Base-by-base conservation (phyloP, 2,797 vertebrate species). In the Poeciliopsis infans region DNA sequence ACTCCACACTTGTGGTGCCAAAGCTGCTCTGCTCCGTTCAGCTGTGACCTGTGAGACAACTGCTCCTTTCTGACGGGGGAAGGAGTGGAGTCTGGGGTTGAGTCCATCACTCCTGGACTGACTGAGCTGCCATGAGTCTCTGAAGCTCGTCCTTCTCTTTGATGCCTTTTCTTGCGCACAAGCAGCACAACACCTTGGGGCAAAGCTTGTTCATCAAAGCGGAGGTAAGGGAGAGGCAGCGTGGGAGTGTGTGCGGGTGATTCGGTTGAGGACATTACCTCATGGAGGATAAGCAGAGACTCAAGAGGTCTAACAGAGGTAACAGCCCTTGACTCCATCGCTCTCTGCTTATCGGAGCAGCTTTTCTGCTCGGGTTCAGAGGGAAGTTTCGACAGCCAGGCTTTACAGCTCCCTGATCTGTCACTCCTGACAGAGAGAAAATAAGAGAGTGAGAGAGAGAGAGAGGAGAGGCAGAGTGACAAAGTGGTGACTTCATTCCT, bases 361-460 rank as follows among this genome's bases (percentile, higher is more conserved):
- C 79, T 90, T 90, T 91, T 95, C 86, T 92, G 89, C 88, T 91
- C 72, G 76, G 84, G 90, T 93, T 95, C 91, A 91, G 90, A 87
- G 89, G 91, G 94, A 95, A 92, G 94, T 94, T 95, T 94, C 95
- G 94, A 95, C 95, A 95, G 93, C 89, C 93, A 95, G 87, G 85
- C 87, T 93, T 94, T 94, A 91, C 93, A 93, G 87, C 88, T 87
- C 73, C 51, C 72, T 31, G 41, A 39, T 72, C 88, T 82, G 82
- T 84, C 71, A 72, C 77, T 84, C 84, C 82, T 86, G 88, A 93
- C 89, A 88, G 83, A 90, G 83, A 20, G 33, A 66, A 53, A 88
- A 69, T 88, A 83, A 90, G 83, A 45, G 83, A 90, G 83, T 7
- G 39, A 41, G 7, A 33, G 53, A 88, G 69, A 89, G 84, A 90